Conservation (phyloP, 2,888 invertebrate species). For the Megastigmus dorsalis region DNA sequence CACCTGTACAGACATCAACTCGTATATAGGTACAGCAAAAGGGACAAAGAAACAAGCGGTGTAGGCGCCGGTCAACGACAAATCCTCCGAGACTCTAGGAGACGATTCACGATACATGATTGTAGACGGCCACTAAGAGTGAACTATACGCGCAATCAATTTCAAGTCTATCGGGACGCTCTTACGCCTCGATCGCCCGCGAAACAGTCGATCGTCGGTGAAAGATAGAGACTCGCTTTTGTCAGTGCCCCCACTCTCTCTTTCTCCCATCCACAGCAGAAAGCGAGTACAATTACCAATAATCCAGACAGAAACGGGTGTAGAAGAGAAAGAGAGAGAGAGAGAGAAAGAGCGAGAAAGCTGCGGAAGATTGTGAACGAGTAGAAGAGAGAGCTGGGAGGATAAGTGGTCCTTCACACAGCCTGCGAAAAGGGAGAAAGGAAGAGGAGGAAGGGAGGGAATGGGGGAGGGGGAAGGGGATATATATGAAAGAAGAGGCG, state of each 20-base stretch:
- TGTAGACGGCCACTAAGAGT: not conserved
- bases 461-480: not conserved
- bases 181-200: too few relatives aligned
- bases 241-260: not conserved
- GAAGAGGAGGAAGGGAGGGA: constrained; percentile 35
- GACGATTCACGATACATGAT: too few relatives aligned
- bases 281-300: constrained; percentile 30
- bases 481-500: too few relatives aligned
- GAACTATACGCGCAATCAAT: constrained; percentile 28
- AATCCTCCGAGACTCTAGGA: not conserved
- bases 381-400: constrained; percentile 61
- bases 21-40: too few relatives aligned
- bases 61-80: constrained; percentile 8
- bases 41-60: too few relatives aligned
- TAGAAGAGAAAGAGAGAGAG: not conserved
- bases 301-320: not conserved
- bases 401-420: constrained; percentile 69
- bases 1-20: too few relatives aligned
- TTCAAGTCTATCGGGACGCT: constrained; percentile 20
- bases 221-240: too few relatives aligned
- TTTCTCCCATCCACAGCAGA: not conserved
- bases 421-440: constrained; percentile 54
- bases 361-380: constrained; percentile 57
- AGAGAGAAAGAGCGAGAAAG: not conserved
- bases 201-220: too few relatives aligned